phyloP scores from a whole-genome alignment of 2,113 vertebrate genomes.

The Axis porcinus region DNA sequence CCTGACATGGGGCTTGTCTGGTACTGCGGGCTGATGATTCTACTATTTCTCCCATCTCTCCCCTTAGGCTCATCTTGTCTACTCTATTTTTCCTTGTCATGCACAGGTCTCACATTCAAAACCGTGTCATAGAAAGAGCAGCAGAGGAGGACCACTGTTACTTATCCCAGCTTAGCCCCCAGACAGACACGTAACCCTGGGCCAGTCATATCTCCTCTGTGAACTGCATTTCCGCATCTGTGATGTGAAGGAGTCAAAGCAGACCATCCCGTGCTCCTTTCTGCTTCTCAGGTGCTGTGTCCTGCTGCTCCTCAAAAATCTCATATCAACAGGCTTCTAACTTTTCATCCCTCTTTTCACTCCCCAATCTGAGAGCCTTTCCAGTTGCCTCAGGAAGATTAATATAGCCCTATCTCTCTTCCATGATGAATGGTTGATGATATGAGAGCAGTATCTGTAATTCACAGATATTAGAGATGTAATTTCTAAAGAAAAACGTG shows the following conservation, averaged over 20 bases:
- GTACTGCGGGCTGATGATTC: accelerated
- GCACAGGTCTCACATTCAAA: not conserved
- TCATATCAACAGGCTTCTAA: not conserved
- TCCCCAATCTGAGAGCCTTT: not conserved
- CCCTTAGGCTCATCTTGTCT: not conserved
- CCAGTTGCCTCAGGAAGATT: not conserved
- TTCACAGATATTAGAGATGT: not conserved
- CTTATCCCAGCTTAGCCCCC: not conserved
- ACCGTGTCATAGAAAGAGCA: not conserved
- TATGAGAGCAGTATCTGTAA: not conserved
- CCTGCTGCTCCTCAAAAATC: not conserved
- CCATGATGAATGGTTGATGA: not conserved
- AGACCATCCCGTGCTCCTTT: not conserved
- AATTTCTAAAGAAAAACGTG: not conserved
- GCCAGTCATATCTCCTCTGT: not conserved
- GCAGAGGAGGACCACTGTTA: not conserved
- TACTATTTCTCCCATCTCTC: not conserved
- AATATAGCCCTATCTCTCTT: not conserved
- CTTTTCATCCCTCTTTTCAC: not conserved
- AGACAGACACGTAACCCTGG: not conserved
- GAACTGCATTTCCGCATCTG: not conserved
- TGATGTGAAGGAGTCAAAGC: not conserved
- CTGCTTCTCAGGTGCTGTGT: not conserved
- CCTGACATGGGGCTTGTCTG: not conserved
- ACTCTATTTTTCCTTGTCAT: not conserved